Conservation (phyloP, 1,140 invertebrate species). For the Dendroctonus ponderosae region DNA sequence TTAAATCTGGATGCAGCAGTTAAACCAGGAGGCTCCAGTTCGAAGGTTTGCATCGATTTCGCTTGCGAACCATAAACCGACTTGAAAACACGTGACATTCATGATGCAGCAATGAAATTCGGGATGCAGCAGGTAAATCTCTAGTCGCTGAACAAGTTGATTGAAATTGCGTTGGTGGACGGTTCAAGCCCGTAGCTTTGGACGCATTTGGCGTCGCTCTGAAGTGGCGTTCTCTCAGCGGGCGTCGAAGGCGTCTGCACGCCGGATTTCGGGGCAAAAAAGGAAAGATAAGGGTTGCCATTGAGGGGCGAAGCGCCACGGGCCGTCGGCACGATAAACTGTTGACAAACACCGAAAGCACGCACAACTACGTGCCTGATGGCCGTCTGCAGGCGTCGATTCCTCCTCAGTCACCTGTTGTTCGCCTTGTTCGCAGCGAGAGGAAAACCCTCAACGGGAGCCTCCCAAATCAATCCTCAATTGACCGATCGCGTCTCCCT, state of each 20-base stretch:
- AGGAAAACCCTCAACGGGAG: neutral
- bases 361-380: conserved; percentile 39
- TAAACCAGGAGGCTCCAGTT: no score
- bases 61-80: no score
- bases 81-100: no score
- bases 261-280: conserved; percentile 37
- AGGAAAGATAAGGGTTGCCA: conserved; percentile 39
- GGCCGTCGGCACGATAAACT: conserved; percentile 31
- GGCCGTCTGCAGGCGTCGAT: conserved; percentile 19
- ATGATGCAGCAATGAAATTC: no score
- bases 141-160: no score
- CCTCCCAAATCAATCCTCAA: no score
- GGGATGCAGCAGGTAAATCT: no score
- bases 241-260: conserved; percentile 32
- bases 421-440: conserved; percentile 1
- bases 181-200: neutral
- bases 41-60: no score
- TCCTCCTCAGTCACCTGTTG: conserved; percentile 32
- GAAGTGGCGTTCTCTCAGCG: conserved; percentile 32
- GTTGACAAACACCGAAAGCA: conserved; percentile 39
- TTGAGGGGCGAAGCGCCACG: conserved; percentile 27
- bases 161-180: no score
- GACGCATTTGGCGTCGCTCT: conserved; percentile 8
- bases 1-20: no score
- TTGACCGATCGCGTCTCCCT: neutral